A percentile compares a stretch with the other conserved stretches of the same genome.
Conservation (phyloP, 2,113 vertebrate species). For the Scopus umbretta region DNA sequence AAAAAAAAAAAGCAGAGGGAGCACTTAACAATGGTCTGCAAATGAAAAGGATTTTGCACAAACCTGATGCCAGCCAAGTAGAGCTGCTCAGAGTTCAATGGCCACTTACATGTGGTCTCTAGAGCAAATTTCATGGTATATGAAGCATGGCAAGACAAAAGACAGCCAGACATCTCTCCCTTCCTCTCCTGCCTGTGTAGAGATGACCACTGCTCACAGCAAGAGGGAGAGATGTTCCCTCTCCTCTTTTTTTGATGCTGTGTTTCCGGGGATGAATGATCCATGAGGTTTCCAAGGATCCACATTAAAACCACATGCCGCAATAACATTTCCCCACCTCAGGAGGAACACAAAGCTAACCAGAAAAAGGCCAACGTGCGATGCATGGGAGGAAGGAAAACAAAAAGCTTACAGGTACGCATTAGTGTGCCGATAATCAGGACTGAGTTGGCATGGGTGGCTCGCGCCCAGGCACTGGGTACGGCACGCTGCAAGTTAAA, state of each 20-base stretch:
- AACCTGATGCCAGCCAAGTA: background rate
- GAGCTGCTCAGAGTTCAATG: background rate
- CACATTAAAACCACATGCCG: background rate
- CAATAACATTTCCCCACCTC: background rate
- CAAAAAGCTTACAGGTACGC: background rate
- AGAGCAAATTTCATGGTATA: background rate
- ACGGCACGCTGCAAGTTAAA: background rate
- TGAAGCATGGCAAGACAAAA: background rate
- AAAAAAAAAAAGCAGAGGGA: conserved; percentile 25
- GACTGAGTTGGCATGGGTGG: background rate
- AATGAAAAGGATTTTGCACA: conserved; percentile 8
- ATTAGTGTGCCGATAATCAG: background rate
- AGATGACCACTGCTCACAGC: background rate
- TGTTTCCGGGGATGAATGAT: rapidly evolving
- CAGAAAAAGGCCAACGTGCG: background rate
- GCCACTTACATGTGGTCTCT: background rate
- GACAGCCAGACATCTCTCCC: too few species aligned
- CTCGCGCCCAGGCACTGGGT: background rate
- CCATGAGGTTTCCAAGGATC: background rate
- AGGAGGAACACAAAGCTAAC: rapidly evolving
- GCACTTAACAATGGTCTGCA: conserved; percentile 56
- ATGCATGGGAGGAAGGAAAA: background rate
- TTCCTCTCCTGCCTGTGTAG: background rate
- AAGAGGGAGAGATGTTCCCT: background rate
- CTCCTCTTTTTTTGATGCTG: background rate